Base-by-base conservation (phyloP, 1,140 invertebrate genomes). In the Lepidotrigona ventralis region DNA sequence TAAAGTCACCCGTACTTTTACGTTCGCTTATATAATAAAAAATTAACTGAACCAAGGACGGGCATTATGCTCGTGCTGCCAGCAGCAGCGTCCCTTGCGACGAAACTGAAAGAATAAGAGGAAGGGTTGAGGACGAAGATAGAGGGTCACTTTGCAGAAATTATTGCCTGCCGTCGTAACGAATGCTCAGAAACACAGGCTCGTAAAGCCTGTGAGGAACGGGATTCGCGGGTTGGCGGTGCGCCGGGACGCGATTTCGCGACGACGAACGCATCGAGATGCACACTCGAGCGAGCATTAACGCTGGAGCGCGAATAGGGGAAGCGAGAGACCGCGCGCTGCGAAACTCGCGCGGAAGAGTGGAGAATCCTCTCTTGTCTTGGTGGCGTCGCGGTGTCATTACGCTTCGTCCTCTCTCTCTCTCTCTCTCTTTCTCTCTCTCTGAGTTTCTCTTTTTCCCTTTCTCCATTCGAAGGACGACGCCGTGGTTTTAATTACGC, bases 401-500 rank as follows among this genome's bases (percentile, higher is more conserved):
- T 90, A 87, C 75, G 71, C 75, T 78, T 26, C 73, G 39, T 78
- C 4, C 58, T 58, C 21, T 58, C 9, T 9, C 9, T 23, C 21
- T 23, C 21, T 3, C 39, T 39, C 5, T 54, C 17, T 54, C 54
- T 19, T 5, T 56, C 54, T 2, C 56, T 58, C 21, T 58, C 9
- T 58, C 3, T 58, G 9, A 12, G 11, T n/a, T 12, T n/a, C 11
- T 33, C 54, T 83, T 70, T 39, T 33, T 76, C 87, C 71, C 64
- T 29, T 33, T 76, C 87, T 69, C 64, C 26, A 17, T 72, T 15
- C 85, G 84, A 89, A 92, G 90, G 87, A 91, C 85, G 89, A 88
- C 86, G 85, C 90, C 89, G 91, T 91, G 89, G 86, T 93, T 93
- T 93, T 93, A 93, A 93, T 93, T 93, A 93, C 92, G 83, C 88